Base-by-base conservation (phyloP, 2,113 vertebrate genomes). In the Pelmatolapia mariae region DNA sequence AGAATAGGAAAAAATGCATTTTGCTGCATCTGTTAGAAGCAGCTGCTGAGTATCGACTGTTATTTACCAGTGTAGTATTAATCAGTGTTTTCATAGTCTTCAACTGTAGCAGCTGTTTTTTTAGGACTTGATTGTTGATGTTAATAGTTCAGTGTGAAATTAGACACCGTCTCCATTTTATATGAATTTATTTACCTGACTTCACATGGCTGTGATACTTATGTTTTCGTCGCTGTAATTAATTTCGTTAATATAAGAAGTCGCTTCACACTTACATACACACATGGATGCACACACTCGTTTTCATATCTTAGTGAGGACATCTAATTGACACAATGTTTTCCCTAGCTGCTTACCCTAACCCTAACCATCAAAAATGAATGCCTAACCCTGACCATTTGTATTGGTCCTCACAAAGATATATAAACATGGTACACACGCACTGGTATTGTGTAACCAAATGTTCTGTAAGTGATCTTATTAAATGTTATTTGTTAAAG, bases 401-500 rank as follows among this genome's bases (percentile, higher is more conserved):
- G 10, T 38, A n/a, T 66, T 66, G 33, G 19, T 66, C 33, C 33
- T 66, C 61, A 38, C 33, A 5, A 66, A 66, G 61, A 38, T 66
- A 38, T 38, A 5, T 66, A 38, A 66, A 36, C 31, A n/a, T 66
- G 33, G 61, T 66, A 38, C 19, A 66, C 61, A 66, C 7, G 29
- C 61, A 52, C 40, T 11, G 52, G 61, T 73, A 18, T 83, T 89
- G 38, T 82, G 18, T 87, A 81, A 76, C 22, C 83, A 85, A 66
- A 61, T 91, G n/a, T 83, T 43, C 33, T 89, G 45, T 76, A 71
- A 87, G 80, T 79, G 61, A 86, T 84, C 43, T 81, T 83, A 93
- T 81, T 94, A 93, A 95, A 95, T 80, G 84, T 53, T 31, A 10
- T 68, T 92, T 95, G 79, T 45, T 89, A 85, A 78, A 86, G 10